phyloP scores from a whole-genome alignment of 1,140 invertebrate genomes.

The Heliconius hermathena region DNA sequence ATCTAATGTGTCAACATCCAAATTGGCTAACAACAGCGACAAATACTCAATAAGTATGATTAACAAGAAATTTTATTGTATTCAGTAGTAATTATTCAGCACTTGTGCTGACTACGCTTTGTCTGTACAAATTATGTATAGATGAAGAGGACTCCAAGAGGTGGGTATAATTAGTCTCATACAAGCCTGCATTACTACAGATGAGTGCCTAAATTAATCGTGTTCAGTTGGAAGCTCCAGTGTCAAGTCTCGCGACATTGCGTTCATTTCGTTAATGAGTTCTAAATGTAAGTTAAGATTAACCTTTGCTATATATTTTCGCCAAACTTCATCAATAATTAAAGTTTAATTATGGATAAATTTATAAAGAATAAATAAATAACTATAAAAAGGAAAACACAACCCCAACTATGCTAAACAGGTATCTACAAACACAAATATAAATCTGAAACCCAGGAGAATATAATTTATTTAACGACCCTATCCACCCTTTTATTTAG shows the following conservation, averaged over 20 bases:
- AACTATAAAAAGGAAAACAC: not conserved
- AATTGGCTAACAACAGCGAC: too few species aligned
- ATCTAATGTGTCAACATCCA: too few species aligned
- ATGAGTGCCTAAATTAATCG: conserved; percentile 37
- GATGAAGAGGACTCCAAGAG: not conserved
- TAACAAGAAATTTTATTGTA: not conserved
- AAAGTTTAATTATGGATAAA: not conserved
- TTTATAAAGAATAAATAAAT: not conserved
- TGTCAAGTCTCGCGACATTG: conserved; percentile 33
- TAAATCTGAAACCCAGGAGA: conserved; percentile 16
- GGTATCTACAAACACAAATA: conserved; percentile 12
- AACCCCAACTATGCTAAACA: not conserved
- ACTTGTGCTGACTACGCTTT: not conserved
- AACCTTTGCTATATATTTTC: not conserved
- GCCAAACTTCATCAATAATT: not conserved
- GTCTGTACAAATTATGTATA: not conserved
- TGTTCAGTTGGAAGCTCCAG: conserved; percentile 38
- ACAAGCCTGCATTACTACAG: conserved; percentile 17
- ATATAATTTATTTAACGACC: conserved; percentile 29
- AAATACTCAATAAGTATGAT: too few species aligned
- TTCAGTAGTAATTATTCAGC: not conserved
- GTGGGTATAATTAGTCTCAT: conserved; percentile 15
- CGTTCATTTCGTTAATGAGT: conserved; percentile 64
- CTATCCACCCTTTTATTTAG: conserved; percentile 58
- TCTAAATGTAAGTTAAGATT: conserved; percentile 53